Percentiles rank a stretch among this genome's conserved stretches.
Conservation (phyloP, 1,140 invertebrate species). For the Antheraea pernyi region DNA sequence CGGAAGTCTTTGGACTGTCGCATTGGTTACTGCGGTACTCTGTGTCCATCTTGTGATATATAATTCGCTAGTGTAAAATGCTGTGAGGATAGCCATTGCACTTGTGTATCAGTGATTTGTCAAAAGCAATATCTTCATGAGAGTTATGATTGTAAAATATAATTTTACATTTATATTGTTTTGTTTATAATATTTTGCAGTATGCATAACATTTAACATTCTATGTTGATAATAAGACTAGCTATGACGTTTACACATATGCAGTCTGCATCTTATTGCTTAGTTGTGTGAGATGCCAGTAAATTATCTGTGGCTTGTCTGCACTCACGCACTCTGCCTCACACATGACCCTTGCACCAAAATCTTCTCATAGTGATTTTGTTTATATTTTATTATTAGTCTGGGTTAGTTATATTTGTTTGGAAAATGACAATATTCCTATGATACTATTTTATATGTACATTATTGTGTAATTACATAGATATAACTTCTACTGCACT, state of each 20-base stretch:
- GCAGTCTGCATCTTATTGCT: background rate
- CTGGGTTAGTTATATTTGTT: background rate
- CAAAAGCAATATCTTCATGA: background rate
- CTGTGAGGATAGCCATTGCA: background rate
- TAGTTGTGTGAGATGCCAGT: constrained; percentile 16
- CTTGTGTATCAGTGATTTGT: background rate
- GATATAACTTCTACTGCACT: constrained; percentile 6
- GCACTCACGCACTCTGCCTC: background rate
- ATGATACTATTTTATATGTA: constrained; percentile 2
- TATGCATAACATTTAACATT: background rate
- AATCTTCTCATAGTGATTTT: constrained; percentile 6
- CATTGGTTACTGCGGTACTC: no score
- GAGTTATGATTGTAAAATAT: constrained; percentile 32
- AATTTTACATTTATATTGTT: constrained; percentile 31
- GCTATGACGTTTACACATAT: constrained; percentile 7
- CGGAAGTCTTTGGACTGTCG: background rate
- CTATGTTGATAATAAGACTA: constrained; percentile 21
- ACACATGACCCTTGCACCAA: constrained; percentile 8
- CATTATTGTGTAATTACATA: constrained; percentile 12
- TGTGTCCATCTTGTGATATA: background rate
- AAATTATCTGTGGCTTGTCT: background rate
- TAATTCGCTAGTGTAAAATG: background rate
- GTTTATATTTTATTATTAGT: constrained; percentile 5
- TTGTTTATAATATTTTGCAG: constrained; percentile 11
- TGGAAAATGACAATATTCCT: background rate